Base-by-base conservation (phyloP, 2,797 vertebrate species). In the Megaceryle alcyon region DNA sequence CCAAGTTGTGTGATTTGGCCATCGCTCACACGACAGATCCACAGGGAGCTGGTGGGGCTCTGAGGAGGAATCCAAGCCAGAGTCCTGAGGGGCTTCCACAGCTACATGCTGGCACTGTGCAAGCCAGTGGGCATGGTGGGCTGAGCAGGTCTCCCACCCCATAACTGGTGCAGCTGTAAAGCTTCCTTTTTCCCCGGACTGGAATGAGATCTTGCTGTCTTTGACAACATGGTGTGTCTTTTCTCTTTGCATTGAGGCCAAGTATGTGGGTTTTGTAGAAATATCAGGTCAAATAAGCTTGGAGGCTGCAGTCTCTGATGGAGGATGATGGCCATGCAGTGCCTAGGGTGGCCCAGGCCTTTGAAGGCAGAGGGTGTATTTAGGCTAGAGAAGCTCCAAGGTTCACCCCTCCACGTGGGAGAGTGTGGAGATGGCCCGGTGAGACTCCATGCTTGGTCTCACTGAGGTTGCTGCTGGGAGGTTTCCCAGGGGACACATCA, bases 31-130 rank as follows among this genome's bases (percentile, higher is more conserved):
- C 0, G 1, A 18, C 1, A 8, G 48, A 19, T 44, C 57, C 48
- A 26, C 1, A 2, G 39, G 66, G 60, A 59, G 46, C 28, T 59
- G 26, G 4, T 29, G 44, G 22, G 61, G 16, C 1, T 33, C 12
- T 46, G 26, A 8, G 9, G 31, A 41, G 3, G 72, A 18, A 72
- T 41, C 31, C 48, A 29, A 46, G 60, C 33, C 64, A 28, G 53
- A 60, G 21, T 10, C 21, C 72, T 1, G 1, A 33, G 61, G 25
- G 49, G 56, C 11, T 76, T 35, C 77, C 37, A 16, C 35, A 60
- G 66, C 25, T 31, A 2, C 0, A 0, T 1, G 1, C 2, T 3
- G 14, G 44, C n/a, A 3, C 33, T 7, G 6, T 54, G 73, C 29
- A 11, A 7, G 23, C 2, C 3, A 9, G 21, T 0, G 29, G 49